Percentiles rank a stretch among this genome's conserved stretches.
These are phyloP conservation scores for Linhomoeus sp. DNA, from an alignment of 2,888 invertebrate genomes.

Conservation along the genomic window DNA sequence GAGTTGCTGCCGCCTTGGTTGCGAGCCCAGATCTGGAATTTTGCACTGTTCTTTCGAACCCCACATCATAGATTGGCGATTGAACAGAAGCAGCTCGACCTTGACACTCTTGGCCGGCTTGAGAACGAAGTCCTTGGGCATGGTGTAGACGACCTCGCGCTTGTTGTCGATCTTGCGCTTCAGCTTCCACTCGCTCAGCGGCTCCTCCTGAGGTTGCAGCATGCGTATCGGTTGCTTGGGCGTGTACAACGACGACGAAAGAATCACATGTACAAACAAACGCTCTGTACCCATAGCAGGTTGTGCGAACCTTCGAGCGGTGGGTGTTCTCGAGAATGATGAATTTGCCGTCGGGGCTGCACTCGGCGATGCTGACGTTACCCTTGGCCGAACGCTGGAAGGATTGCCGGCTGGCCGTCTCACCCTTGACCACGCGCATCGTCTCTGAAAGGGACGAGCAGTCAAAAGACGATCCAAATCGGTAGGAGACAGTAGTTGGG, in stretches of 20 bases:
- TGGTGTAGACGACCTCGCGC: conserved; percentile 22
- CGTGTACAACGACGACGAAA: too few species aligned
- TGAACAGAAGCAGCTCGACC: too few species aligned
- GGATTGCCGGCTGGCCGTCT: conserved; percentile 35
- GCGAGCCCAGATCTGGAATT: conserved; percentile 21
- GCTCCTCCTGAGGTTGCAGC: conserved; percentile 25
- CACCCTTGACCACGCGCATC: conserved; percentile 26
- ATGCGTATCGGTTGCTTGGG: too few species aligned
- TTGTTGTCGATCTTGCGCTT: conserved; percentile 29
- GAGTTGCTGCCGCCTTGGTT: conserved; percentile 19
- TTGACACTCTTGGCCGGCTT: conserved; percentile 21
- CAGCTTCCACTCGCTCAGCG: conserved; percentile 30
- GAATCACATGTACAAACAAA: too few species aligned
- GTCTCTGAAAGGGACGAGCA: conserved; percentile 13
- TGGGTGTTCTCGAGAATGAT: conserved; percentile 34
- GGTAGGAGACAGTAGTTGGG: too few species aligned
- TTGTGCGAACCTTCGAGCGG: conserved; percentile 18
- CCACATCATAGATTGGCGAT: too few species aligned
- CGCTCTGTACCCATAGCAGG: too few species aligned
- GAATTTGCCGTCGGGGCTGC: conserved; percentile 33
- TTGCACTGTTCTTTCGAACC: too few species aligned
- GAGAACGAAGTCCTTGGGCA: conserved; percentile 22
- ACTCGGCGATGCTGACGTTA: conserved; percentile 33
- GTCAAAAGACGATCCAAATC: too few species aligned
- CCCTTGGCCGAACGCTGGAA: conserved; percentile 36